Evolutionary conservation across 2,797 vertebrate genomes (phyloP), one percentile per base, ranked within the genome.

Genomic region (Sebastiscus albofasciatus): DNA sequence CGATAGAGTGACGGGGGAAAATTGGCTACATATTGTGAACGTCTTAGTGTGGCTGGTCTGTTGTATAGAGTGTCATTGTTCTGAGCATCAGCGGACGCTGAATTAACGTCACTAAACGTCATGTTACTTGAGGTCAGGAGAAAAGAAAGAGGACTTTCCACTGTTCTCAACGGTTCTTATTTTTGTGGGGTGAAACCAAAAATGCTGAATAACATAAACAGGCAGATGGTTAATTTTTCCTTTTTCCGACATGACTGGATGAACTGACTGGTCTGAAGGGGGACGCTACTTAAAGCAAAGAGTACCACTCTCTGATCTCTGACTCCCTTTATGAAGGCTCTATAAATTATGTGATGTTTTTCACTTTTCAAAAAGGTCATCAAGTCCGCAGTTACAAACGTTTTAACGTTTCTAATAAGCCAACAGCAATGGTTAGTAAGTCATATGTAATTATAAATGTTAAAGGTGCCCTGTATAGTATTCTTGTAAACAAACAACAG

Each of bases 11-110:
- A 61, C 1, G 2, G 27, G n/a, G 67, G 54, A 49, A 67, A 76
- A 77, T 29, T 10, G 54, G 67, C 74, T n/a, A 26, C 72, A 73
- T 77, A 67, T 59, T 85, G 75, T 36, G 79, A 77, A 82, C 54
- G 65, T 34, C n/a, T 5, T 26, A 14, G 72, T 65, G 81, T 52
- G 52, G 69, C 58, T 49, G 27, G 36, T 29, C 22, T 42, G 54
- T 31, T 59, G 75, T 71, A 62, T 62, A 68, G 54, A 64, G 33
- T 42, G 58, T 72, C 55, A 49, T 29, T 79, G 52, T 59, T 69
- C 46, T 62, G 73, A 42, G 34, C 31, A 55, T 24, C 36, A 36
- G 64, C 42, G 11, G 29, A 33, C 14, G 16, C 46, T 46, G 52
- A 20, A 75, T 78, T 54, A 42, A 76, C n/a, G 16, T 78, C 70